Percentiles rank a stretch among this genome's conserved stretches.
phyloP scores from a whole-genome alignment of 1,140 invertebrate genomes.

The Panonychus citri region DNA sequence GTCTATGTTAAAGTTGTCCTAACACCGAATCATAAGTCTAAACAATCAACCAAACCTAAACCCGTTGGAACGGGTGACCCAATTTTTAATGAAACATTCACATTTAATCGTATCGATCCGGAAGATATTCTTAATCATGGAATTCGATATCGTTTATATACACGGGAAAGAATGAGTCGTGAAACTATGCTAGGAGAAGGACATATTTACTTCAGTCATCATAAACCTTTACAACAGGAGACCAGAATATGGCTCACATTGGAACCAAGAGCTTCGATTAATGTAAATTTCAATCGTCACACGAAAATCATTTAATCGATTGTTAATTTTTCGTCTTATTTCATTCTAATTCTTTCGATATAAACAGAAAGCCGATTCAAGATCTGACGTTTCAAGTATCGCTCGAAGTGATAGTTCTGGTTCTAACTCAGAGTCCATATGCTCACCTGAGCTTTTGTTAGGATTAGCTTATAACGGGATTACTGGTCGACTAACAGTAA shows the following conservation, averaged over 20 bases:
- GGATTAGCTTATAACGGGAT: constrained; percentile 76
- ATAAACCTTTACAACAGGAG: constrained; percentile 61
- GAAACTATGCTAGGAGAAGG: constrained; percentile 75
- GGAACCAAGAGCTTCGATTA: constrained; percentile 50
- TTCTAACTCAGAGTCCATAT: constrained; percentile 70
- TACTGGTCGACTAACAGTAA: constrained; percentile 64
- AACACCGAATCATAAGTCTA: constrained; percentile 69
- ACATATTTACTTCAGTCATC: constrained; percentile 56
- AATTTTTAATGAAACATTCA: constrained; percentile 73
- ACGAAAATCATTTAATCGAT: no score
- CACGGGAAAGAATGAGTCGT: constrained; percentile 62
- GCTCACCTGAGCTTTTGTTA: constrained; percentile 63
- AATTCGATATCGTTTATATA: constrained; percentile 65
- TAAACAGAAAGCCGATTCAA: constrained; percentile 25
- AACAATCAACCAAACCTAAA: constrained; percentile 71
- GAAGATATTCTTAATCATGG: constrained; percentile 79
- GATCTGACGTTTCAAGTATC: constrained; percentile 37
- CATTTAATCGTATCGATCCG: constrained; percentile 41
- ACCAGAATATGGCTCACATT: constrained; percentile 68
- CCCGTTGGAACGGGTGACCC: constrained; percentile 54
- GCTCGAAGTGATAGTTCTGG: constrained; percentile 72
- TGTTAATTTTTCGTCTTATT: not conserved
- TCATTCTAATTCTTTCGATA: no score
- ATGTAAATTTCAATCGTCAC: no score
- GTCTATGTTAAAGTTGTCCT: constrained; percentile 52